phyloP scores from a whole-genome alignment of 2,797 vertebrate species.

The Dipus sagitta region DNA sequence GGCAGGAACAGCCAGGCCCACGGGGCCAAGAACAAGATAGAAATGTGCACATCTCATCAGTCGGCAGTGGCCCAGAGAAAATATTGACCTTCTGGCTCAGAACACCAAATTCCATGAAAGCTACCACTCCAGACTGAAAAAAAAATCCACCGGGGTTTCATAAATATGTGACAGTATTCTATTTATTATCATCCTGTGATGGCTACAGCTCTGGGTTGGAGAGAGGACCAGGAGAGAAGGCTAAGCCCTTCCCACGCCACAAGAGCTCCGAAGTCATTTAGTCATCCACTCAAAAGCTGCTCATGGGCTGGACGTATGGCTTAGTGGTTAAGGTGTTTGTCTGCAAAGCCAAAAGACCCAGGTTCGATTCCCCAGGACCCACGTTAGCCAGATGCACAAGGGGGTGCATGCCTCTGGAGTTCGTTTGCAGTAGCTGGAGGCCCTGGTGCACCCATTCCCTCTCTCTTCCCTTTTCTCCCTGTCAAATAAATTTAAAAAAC shows the following conservation, averaged over 20 bases:
- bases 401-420: no score
- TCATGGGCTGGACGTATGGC: no score
- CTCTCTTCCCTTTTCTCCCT: no score
- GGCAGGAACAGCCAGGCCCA: conserved; percentile 25
- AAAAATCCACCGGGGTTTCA: conserved; percentile 84
- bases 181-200: conserved; percentile 73
- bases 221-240: conserved; percentile 24
- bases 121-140: conserved; percentile 84
- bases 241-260: rapidly evolving
- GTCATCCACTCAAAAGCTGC: background rate
- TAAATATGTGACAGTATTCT: conserved; percentile 87
- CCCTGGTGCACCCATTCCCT: no score
- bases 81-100: conserved; percentile 87
- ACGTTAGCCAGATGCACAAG: no score
- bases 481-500: background rate
- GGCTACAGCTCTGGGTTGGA: conserved; percentile 63
- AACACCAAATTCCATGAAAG: conserved; percentile 87
- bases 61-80: conserved; percentile 70
- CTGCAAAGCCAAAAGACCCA: no score
- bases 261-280: background rate
- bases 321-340: no score
- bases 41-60: conserved; percentile 67
- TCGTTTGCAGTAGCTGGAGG: no score
- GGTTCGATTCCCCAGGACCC: no score
- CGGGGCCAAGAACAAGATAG: conserved; percentile 20